Evolutionary conservation across 2,888 invertebrate genomes (phyloP), one percentile per base, ranked within the genome.

Genomic region (Chorisops tibialis): DNA sequence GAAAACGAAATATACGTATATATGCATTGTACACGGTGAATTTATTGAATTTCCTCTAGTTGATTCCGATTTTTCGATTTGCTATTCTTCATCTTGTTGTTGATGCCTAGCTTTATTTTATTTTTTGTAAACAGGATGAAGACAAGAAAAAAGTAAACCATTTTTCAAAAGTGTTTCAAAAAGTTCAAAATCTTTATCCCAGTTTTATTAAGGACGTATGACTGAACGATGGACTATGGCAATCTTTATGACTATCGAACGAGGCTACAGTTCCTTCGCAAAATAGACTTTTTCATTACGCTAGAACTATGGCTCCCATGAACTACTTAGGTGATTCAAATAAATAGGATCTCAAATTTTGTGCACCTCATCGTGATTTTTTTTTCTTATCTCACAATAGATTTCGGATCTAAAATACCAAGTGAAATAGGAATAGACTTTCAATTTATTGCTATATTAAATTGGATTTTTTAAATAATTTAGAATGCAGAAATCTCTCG

Each of bases 81-180:
- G 11, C 19, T 21, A 6, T 35, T 43, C n/a, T 56, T 56, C 7
- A 7, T 56, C 43, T 43, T 30, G 35, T 30, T 45, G 45, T 45
- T 45, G 56, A 22, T 45, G 43, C 56, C 18, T 45, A 43, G 56
- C 22, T 56, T 56, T 56, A 56, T 56, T 45, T 43, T 45, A 16
- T n/a, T n/a, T n/a, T n/a, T n/a, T n/a, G 43, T 43, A 56, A 56
- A 56, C 45, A 45, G 30, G 18, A 35, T 56, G 43, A 45, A 56
- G 45, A 56, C 56, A 56, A 30, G 43, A 56, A 45, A 43, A 30
- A 12, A 41, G 56, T 5, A 56, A 43, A 12, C 21, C 21, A 19
- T 56, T 56, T 30, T 45, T 6, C 18, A 9, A 38, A 52, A 21
- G 22, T 19, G 19, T 19, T 18, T 45, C 12, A 30, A 45, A 12